Evolutionary conservation across 2,888 invertebrate species (phyloP), one percentile per base, ranked within the genome.

Genomic region (Caenorhabditis sinica): DNA sequence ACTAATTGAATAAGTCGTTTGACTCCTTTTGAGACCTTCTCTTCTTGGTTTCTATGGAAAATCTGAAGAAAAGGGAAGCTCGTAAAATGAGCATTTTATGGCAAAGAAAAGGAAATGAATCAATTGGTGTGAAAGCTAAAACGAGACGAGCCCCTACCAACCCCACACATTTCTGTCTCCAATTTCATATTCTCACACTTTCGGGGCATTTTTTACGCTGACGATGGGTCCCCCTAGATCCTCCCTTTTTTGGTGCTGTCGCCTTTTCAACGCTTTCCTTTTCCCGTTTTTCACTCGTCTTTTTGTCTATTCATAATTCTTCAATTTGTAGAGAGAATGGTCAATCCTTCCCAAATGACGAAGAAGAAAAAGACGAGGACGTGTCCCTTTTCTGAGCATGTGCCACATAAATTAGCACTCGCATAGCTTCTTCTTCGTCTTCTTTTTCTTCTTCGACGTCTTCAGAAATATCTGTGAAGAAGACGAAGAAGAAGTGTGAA

Each of bases 321-420:
- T 65, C 80, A 79, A 79, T 79, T 79, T 79, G 77, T 77, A 56
- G 30, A 45, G 51, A 53, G 28, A 56, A 56, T 66, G 49, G 60
- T 71, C 58, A 58, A 43, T 65, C 58, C 49, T 58, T 60, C 49
- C 6, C 51, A 9, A 49, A 25, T 30, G 72, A 68, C 49, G 56
- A 60, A 72, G 36, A 45, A 45, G 43, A 40, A 56, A 36, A 53
- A 33, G 33, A 33, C 49, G 51, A 49, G 49, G 66, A 66, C 36
- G 66, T 77, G 65, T 60, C 61, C 71, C 71, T n/a, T 76, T 76
- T 68, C 68, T 66, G 71, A 30, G 79, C 72, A 72, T 80, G 80
- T 80, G 80, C 80, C 80, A 80, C 80, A 80, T 80, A 80, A 80
- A 80, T 80, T 80, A 80, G 80, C 80, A 80, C 80, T 72, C 72